Conservation (phyloP, 2,113 vertebrate genomes). For the Phyllopteryx taeniolatus region DNA sequence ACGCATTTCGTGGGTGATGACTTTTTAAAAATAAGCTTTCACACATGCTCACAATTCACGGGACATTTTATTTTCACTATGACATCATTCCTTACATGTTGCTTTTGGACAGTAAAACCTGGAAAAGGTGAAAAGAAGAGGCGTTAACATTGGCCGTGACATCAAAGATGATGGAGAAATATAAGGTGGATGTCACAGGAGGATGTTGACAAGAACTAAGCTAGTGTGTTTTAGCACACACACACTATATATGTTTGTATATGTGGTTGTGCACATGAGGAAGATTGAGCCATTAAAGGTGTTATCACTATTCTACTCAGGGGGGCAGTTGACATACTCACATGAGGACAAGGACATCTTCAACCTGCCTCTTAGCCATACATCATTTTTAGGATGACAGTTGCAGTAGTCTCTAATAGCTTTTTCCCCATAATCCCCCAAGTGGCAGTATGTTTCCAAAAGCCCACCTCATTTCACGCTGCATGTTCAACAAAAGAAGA, state of each 20-base stretch:
- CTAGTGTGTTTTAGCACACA: not conserved
- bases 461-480: conserved; percentile 20
- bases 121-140: not conserved
- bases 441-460: conserved; percentile 15
- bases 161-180: conserved; percentile 18
- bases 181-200: not conserved
- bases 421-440: conserved; percentile 32
- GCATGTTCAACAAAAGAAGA: conserved; percentile 32
- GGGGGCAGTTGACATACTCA: conserved; percentile 50
- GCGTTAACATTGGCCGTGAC: conserved; percentile 33
- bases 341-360: conserved; percentile 41
- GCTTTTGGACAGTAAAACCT: conserved; percentile 30
- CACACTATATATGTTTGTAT: not conserved
- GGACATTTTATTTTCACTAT: conserved; percentile 2
- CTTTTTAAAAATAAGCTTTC: no score
- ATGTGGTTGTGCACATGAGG: conserved; percentile 40
- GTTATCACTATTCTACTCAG: conserved; percentile 57
- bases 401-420: conserved; percentile 38
- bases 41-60: no score
- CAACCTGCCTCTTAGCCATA: conserved; percentile 47
- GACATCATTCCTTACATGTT: conserved; percentile 36
- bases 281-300: conserved; percentile 66
- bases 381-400: conserved; percentile 54
- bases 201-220: conserved; percentile 11
- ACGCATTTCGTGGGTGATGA: no score